Base-by-base conservation (phyloP, 2,888 invertebrate genomes). In the Tipula unca region DNA sequence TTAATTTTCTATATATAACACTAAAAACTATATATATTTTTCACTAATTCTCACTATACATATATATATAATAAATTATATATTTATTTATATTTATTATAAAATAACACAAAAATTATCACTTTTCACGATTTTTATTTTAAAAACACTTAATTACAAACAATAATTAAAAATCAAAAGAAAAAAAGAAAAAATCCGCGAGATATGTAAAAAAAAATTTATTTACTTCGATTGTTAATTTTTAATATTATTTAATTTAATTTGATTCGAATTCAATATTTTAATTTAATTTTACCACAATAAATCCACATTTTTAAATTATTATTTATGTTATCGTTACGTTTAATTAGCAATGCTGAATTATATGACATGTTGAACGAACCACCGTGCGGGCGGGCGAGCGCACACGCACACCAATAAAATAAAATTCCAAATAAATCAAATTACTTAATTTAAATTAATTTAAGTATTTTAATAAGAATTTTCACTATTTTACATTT, bases 51-150 rank as follows among this genome's bases (percentile, higher is more conserved):
- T 69, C 69, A 69, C 69, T 69, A 69, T 25, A 25, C 17, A 69
- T 69, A 25, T 48, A 48, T 48, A 17, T 54, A 54, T 54, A 0
- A 39, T 39, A 48, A 48, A 48, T n/a, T 25, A 25, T 25, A 69
- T 69, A 25, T 69, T 25, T 69, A 69, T 69, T 25, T 69, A 25
- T 69, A 6, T 32, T 69, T 69, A 69, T 25, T 10, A 69, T 69
- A 69, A 69, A 69, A 69, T 69, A 69, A 69, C 69, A 69, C 69
- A 69, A 69, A 69, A 69, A 25, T 69, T 69, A 69, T 69, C 69
- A 69, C 69, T 69, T 69, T 69, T 69, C 69, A 69, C 69, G 69
- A 69, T 69, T 69, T 69, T 10, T n/a, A n/a, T n/a, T n/a, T n/a
- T n/a, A n/a, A n/a, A n/a, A n/a, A n/a, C n/a, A n/a, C n/a, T n/a